Conservation (phyloP, 2,888 invertebrate species). For the Chymomyza amoena region DNA sequence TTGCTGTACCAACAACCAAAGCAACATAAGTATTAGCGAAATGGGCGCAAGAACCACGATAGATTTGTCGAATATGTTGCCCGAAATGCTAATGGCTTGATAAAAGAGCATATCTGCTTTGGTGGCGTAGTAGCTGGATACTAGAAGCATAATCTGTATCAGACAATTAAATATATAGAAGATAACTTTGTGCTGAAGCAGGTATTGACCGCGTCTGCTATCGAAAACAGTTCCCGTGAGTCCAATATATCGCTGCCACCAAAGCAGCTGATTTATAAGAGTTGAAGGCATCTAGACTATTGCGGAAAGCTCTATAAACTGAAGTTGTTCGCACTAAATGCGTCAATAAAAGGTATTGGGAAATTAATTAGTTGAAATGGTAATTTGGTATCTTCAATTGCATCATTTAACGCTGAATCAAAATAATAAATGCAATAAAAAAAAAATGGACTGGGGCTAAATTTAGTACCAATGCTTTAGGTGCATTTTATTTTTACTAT, state of each 20-base stretch:
- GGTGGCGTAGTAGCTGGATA: background rate
- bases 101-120: background rate
- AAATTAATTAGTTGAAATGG: too few species aligned
- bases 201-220: background rate
- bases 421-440: too few species aligned
- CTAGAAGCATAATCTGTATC: background rate
- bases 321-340: background rate
- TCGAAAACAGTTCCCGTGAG: background rate
- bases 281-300: background rate
- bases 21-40: background rate
- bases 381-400: background rate
- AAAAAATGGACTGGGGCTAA: too few species aligned
- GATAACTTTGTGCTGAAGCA: background rate
- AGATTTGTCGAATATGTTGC: background rate
- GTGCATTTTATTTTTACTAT: too few species aligned
- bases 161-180: background rate
- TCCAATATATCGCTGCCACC: background rate
- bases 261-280: background rate
- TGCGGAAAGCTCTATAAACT: background rate
- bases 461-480: too few species aligned
- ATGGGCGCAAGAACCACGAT: background rate
- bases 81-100: background rate
- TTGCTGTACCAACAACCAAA: background rate
- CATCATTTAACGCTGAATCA: too few species aligned
- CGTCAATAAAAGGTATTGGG: background rate